Conservation (phyloP, 2,113 vertebrate genomes). For the Empidonax alnorum region DNA sequence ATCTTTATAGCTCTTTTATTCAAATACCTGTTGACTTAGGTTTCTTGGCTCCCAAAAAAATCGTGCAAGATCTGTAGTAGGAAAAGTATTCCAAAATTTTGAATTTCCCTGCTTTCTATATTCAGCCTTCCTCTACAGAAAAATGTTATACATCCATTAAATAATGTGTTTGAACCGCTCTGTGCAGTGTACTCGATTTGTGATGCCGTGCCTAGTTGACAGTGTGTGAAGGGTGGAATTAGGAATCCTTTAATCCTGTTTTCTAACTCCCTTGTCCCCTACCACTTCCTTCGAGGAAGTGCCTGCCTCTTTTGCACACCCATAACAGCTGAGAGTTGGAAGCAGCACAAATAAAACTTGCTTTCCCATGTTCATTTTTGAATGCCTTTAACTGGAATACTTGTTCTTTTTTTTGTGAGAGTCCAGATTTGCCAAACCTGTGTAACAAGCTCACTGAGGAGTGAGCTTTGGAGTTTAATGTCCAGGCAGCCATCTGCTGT, state of each 20-base stretch:
- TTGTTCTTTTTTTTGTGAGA: background rate
- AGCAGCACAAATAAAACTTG: conserved; percentile 8
- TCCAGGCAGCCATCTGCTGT: background rate
- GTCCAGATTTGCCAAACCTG: background rate
- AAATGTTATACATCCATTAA: background rate
- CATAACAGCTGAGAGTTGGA: conserved; percentile 1
- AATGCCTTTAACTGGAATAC: background rate
- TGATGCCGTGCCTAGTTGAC: background rate
- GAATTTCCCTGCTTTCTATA: background rate
- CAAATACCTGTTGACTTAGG: background rate
- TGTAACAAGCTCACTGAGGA: too few relatives aligned
- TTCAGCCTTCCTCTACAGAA: background rate
- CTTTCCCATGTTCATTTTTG: background rate
- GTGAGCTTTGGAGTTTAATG: background rate
- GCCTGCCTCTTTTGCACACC: conserved; percentile 21
- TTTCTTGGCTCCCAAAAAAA: background rate
- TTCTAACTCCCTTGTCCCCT: background rate
- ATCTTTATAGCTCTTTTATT: background rate
- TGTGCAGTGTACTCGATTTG: background rate
- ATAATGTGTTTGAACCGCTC: background rate
- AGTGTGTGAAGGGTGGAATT: background rate
- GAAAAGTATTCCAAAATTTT: background rate
- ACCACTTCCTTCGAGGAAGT: conserved; percentile 21
- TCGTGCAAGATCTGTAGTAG: background rate
- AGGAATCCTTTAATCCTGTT: background rate